A percentile compares a stretch with the other conserved stretches of the same genome.
These are phyloP conservation scores for Cryptosula pallasiana DNA, from an alignment of 2,888 invertebrate species.

Conservation along the genomic window DNA sequence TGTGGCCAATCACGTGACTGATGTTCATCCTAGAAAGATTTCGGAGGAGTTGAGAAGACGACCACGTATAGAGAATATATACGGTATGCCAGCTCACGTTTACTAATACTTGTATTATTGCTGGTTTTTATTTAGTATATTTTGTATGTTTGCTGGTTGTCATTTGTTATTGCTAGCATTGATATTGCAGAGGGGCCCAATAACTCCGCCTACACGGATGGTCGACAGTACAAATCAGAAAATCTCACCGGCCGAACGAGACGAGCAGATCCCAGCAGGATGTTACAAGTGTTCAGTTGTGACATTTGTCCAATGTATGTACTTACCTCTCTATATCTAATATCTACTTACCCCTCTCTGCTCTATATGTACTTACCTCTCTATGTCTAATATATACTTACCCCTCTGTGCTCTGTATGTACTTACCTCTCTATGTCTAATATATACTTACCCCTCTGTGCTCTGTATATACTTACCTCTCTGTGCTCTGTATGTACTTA, in stretches of 20 bases:
- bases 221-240: slow-evolving; percentile 20
- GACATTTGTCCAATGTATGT: slow-evolving; percentile 21
- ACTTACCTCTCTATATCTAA: neutral
- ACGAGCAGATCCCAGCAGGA: neutral
- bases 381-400: too few relatives aligned
- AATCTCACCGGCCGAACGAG: slow-evolving; percentile 4
- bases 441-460: too few relatives aligned
- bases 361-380: too few relatives aligned
- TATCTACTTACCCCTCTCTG: too few relatives aligned
- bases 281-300: slow-evolving; percentile 19
- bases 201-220: slow-evolving; percentile 16
- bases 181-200: neutral
- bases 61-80: slow-evolving; percentile 9
- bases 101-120: too few relatives aligned
- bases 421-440: too few relatives aligned
- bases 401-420: too few relatives aligned
- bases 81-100: too few relatives aligned
- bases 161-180: neutral
- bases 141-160: too few relatives aligned
- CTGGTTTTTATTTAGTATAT: too few relatives aligned
- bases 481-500: too few relatives aligned
- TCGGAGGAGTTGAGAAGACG: slow-evolving; percentile 7
- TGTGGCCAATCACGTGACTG: slow-evolving; percentile 21
- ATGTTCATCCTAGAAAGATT: slow-evolving; percentile 20
- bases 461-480: too few relatives aligned